These are phyloP conservation scores for Chloropsis cyanopogon DNA, from an alignment of 2,113 vertebrate species.

Conservation along the genomic window DNA sequence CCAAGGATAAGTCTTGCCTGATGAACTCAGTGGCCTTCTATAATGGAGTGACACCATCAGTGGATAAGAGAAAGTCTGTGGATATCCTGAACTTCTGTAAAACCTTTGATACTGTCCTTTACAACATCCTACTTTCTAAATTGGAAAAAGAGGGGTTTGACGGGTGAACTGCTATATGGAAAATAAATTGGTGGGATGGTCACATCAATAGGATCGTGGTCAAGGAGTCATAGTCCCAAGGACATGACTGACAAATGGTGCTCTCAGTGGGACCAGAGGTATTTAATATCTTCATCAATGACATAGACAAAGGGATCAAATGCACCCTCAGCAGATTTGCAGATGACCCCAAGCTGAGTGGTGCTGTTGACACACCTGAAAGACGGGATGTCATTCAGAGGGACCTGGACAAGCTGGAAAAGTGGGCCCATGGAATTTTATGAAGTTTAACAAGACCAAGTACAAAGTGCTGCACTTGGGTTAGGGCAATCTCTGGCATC, in stretches of 20 bases:
- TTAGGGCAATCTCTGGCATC: not conserved
- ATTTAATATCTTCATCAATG: not conserved
- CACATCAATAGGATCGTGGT: not conserved
- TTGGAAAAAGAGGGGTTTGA: not conserved
- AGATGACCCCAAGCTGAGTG: not conserved
- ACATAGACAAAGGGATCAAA: fast-evolving
- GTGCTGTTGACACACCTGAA: not conserved
- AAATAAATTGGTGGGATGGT: not conserved
- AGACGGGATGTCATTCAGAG: not conserved
- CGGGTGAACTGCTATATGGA: not conserved
- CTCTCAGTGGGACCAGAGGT: not conserved
- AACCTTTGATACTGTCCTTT: not conserved
- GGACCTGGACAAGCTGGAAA: not conserved
- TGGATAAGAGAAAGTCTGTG: not conserved
- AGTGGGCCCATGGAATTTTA: not conserved
- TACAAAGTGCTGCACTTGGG: not conserved
- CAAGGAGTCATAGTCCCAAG: not conserved
- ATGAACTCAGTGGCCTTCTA: not conserved
- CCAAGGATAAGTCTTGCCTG: not conserved
- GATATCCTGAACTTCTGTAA: not conserved
- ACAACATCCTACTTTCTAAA: not conserved
- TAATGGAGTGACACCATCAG: not conserved
- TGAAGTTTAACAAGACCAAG: not conserved
- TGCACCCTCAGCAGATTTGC: not conserved
- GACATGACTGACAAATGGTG: not conserved